A percentile compares a stretch with the other conserved stretches of the same genome.
phyloP scores from a whole-genome alignment of 1,140 invertebrate species.

The Octopus sinensis region DNA sequence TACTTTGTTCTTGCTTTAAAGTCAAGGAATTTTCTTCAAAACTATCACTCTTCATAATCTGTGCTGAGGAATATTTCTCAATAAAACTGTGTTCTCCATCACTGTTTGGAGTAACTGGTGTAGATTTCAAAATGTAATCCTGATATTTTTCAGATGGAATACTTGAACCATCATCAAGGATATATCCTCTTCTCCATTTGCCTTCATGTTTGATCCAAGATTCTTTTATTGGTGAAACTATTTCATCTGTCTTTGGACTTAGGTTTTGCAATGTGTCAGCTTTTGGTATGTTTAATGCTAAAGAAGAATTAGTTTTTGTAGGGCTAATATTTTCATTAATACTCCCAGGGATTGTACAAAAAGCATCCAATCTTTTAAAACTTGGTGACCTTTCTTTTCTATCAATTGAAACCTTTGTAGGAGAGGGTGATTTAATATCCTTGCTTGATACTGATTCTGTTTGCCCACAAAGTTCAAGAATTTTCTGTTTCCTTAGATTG shows the following conservation, averaged over 20 bases:
- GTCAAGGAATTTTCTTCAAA: no score
- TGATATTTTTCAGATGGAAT: background rate
- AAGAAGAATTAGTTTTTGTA: background rate
- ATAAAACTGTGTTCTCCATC: background rate
- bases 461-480: constrained; percentile 10
- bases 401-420: background rate
- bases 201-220: constrained; percentile 4
- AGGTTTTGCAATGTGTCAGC: background rate
- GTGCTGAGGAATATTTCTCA: background rate
- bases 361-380: background rate
- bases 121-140: background rate
- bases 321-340: background rate
- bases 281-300: background rate
- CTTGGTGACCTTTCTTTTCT: background rate
- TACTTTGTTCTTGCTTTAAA: no score
- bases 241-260: background rate
- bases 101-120: background rate
- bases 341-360: background rate
- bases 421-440: background rate
- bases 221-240: background rate
- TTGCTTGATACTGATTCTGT: background rate
- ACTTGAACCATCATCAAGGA: background rate
- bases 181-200: background rate
- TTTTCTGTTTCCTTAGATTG: constrained; percentile 1
- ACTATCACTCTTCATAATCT: no score